phyloP scores from a whole-genome alignment of 2,113 vertebrate genomes.

The Aldabrachelys gigantea region DNA sequence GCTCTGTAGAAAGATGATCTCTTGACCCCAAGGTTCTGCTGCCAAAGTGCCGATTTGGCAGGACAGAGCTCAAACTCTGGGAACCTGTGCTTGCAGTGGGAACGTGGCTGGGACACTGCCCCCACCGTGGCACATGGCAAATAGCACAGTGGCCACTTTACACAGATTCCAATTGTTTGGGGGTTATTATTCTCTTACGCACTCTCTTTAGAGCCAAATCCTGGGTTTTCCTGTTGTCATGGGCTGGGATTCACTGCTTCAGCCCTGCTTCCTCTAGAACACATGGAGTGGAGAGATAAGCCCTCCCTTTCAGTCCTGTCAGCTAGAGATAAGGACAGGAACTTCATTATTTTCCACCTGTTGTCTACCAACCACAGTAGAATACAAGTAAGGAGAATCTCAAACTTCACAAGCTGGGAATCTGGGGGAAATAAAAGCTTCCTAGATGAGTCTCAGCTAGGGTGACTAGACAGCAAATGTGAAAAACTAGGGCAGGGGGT shows the following conservation, averaged over 20 bases:
- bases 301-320: slow-evolving; percentile 25
- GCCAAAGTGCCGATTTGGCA: not conserved
- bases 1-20: not conserved
- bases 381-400: slow-evolving; percentile 17
- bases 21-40: not conserved
- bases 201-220: slow-evolving; percentile 27
- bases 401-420: slow-evolving; percentile 16
- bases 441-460: slow-evolving; percentile 4
- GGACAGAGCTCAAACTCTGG: not conserved
- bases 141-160: not conserved
- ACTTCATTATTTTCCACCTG: slow-evolving; percentile 57
- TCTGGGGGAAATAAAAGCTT: not conserved
- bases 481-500: too few species aligned
- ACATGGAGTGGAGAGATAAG: slow-evolving; percentile 58
- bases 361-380: not conserved
- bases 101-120: not conserved
- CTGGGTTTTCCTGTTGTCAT: slow-evolving; percentile 52
- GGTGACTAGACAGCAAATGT: too few species aligned
- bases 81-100: not conserved
- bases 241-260: slow-evolving; percentile 31
- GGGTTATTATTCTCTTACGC: slow-evolving; percentile 7
- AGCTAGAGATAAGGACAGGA: slow-evolving; percentile 56
- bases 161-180: not conserved
- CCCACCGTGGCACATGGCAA: not conserved
- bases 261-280: slow-evolving; percentile 59